Evolutionary conservation across 2,113 vertebrate species (phyloP).

Genomic region (Solenodon paradoxus): DNA sequence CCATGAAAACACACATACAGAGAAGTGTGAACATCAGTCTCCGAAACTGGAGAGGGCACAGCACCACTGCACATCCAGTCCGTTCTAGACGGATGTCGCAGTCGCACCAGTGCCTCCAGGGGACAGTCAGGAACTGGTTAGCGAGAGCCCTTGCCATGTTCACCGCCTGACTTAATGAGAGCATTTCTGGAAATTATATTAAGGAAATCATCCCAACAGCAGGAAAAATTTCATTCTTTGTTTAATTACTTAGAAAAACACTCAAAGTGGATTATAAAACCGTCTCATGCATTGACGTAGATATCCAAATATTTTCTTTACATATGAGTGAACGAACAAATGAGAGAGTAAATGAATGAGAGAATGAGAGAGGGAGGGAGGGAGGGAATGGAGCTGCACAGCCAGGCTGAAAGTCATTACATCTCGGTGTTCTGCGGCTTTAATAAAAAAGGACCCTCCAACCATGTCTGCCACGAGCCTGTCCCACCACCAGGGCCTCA

Average conservation of each 20-base stretch:
- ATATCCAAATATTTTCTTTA: not conserved
- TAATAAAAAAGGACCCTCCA: no score
- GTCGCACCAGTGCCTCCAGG: not conserved
- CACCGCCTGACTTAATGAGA: not conserved
- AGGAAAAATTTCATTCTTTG: not conserved
- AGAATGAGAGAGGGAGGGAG: no score
- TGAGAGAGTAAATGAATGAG: no score
- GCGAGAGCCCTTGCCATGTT: not conserved
- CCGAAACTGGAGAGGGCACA: not conserved
- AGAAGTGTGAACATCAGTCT: no score
- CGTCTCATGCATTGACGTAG: no score
- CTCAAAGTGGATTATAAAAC: not conserved
- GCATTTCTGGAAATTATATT: not conserved
- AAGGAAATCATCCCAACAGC: not conserved
- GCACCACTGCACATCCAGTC: not conserved
- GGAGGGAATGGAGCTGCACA: not conserved
- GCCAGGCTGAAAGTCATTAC: not conserved
- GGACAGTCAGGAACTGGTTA: not conserved
- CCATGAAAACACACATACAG: no score
- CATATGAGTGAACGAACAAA: not conserved
- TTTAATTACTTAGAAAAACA: not conserved
- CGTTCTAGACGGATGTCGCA: no score
- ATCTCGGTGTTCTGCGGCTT: fast-evolving
- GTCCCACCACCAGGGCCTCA: not conserved
- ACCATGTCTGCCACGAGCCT: not conserved